A percentile compares a stretch with the other conserved stretches of the same genome.
Conservation (phyloP, 1,140 invertebrate species). For the Portunus trituberculatus region DNA sequence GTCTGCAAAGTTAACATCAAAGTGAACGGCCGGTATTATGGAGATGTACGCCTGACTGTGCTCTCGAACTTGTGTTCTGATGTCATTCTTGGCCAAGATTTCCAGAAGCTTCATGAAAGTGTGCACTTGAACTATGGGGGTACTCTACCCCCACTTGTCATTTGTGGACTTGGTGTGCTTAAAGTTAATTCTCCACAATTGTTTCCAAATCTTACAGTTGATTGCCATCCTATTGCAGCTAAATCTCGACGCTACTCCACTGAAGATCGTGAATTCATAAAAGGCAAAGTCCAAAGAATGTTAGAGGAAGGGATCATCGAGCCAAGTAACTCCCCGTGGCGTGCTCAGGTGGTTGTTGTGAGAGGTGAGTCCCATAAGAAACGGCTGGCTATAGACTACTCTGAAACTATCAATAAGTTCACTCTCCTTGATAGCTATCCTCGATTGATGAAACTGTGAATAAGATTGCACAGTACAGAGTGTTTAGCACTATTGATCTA, state of each 20-base stretch:
- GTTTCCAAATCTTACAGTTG: slow-evolving; percentile 60
- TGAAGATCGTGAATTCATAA: slow-evolving; percentile 27
- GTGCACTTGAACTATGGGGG: slow-evolving; percentile 34
- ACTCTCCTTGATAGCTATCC: slow-evolving; percentile 69
- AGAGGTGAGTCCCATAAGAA: slow-evolving; percentile 48
- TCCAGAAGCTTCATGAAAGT: slow-evolving; percentile 33
- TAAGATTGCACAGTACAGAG: slow-evolving; percentile 50
- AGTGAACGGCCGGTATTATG: slow-evolving; percentile 46
- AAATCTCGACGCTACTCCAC: no score
- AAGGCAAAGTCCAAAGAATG: slow-evolving; percentile 55
- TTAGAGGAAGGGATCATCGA: slow-evolving; percentile 57
- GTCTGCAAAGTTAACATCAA: slow-evolving; percentile 48
- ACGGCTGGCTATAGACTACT: slow-evolving; percentile 56
- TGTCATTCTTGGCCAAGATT: slow-evolving; percentile 48
- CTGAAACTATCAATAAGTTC: slow-evolving; percentile 60
- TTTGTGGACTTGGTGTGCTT: slow-evolving; percentile 49
- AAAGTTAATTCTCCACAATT: slow-evolving; percentile 30
- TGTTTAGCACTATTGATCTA: slow-evolving; percentile 78
- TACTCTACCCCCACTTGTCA: slow-evolving; percentile 53
- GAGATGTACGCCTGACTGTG: slow-evolving; percentile 31
- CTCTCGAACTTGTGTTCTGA: slow-evolving; percentile 46
- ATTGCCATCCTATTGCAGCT: slow-evolving; percentile 52
- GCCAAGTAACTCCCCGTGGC: slow-evolving; percentile 51
- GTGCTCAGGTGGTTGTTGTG: slow-evolving; percentile 59
- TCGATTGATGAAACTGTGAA: slow-evolving; percentile 66